phyloP scores from a whole-genome alignment of 2,888 invertebrate species.

The Aporophyla lueneburgensis region DNA sequence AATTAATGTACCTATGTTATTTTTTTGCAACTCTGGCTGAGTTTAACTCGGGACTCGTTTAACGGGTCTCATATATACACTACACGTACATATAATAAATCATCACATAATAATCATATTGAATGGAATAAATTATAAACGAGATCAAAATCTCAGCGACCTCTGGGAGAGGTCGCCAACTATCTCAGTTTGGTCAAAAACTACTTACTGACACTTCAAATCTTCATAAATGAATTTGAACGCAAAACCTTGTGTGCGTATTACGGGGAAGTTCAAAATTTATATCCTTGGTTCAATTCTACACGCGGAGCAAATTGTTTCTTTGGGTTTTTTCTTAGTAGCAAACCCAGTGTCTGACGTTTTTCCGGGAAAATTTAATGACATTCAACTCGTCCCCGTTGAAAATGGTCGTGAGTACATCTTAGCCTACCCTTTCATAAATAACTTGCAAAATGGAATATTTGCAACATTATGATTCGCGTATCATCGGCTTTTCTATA shows the following conservation, averaged over 20 bases:
- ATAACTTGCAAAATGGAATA: not conserved
- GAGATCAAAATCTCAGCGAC: constrained; percentile 41
- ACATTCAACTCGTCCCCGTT: not conserved
- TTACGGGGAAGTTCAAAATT: constrained; percentile 7
- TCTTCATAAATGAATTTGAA: constrained; percentile 24
- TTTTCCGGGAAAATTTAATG: not conserved
- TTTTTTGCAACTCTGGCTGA: not conserved
- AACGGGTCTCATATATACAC: not conserved
- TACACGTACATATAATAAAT: constrained; percentile 2
- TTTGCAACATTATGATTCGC: too few relatives aligned
- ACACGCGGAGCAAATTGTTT: not conserved
- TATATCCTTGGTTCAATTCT: not conserved
- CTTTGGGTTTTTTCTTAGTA: not conserved
- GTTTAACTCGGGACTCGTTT: not conserved
- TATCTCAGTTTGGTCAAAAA: constrained; percentile 53
- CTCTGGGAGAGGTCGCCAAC: constrained; percentile 55
- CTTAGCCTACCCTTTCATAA: not conserved
- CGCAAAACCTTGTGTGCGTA: not conserved
- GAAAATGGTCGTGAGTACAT: not conserved
- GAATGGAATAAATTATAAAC: constrained; percentile 35
- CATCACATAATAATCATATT: constrained; percentile 2
- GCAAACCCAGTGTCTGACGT: not conserved
- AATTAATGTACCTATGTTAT: not conserved
- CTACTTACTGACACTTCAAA: constrained; percentile 4
- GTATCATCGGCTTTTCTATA: not conserved